Base-by-base conservation (phyloP, 2,888 invertebrate genomes). In the Drosophila silvestris region DNA sequence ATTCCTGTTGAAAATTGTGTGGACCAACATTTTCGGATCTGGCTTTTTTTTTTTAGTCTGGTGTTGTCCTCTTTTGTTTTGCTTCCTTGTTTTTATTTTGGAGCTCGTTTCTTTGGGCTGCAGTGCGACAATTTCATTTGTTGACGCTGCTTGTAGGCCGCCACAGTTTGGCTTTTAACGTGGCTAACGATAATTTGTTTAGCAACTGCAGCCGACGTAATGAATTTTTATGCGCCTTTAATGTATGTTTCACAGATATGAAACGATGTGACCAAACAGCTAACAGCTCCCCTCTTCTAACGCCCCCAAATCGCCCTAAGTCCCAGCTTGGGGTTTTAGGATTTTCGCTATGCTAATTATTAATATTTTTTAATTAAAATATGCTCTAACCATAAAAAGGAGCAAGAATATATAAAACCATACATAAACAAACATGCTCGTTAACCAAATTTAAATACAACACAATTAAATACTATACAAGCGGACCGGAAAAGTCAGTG, bases 101-200 rank as follows among this genome's bases (percentile, higher is more conserved):
- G 51, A 70, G 63, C 50, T 39, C 26, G 19, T 67, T 65, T 66
- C 57, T 37, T 66, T n/a, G 28, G 75, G 65, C 79, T 79, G 82
- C 82, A 81, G 68, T 85, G 82, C 73, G 82, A 72, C 80, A 80
- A 62, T 80, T 78, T 72, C 65, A 69, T 73, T 81, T 63, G 70
- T 65, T 78, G 59, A 68, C 61, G 39, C 54, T 66, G 63, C 59
- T 59, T 71, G 66, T 64, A 65, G 68, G 79, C 77, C 74, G 72
- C 60, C 65, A 72, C 72, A 80, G 68, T 80, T 89, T 66, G 79
- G 88, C 81, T 81, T 85, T 82, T 79, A 79, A 77, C 79, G 79
- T 83, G 79, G 85, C 83, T 89, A 90, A 91, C 88, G 89, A 91
- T 90, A 90, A 91, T 91, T 91, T 91, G 91, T 83, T 85, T 78